phyloP scores from a whole-genome alignment of 2,113 vertebrate species.

The Morone chrysops region DNA sequence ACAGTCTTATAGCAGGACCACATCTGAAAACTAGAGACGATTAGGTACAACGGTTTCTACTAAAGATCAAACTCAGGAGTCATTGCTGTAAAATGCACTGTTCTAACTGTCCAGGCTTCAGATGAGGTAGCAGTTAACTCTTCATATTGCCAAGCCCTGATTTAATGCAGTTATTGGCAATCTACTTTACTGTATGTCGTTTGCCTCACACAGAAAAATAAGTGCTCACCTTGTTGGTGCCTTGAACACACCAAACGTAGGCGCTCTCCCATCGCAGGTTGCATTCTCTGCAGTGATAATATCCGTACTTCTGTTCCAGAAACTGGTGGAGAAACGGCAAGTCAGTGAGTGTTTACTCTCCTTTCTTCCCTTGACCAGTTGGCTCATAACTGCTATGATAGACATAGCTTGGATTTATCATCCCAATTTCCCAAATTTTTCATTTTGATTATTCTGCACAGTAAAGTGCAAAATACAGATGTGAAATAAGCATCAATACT shows the following conservation, averaged over 20 bases:
- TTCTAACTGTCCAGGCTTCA: background rate
- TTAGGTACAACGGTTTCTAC: background rate
- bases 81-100: background rate
- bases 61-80: background rate
- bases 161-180: background rate
- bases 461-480: background rate
- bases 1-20: background rate
- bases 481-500: background rate
- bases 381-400: background rate
- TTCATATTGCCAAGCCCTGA: background rate
- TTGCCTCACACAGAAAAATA: background rate
- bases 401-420: background rate
- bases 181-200: no score
- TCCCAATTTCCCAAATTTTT: no score
- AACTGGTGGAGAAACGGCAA: constrained; percentile 81
- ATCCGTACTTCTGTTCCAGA: constrained; percentile 97
- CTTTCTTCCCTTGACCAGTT: no score
- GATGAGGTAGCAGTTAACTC: no score
- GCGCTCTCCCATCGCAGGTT: constrained; percentile 98
- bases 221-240: constrained; percentile 92
- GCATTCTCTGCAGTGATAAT: constrained; percentile 96
- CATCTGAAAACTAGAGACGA: background rate
- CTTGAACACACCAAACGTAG: constrained; percentile 98
- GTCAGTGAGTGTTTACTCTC: background rate
- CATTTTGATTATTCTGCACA: background rate